Evolutionary conservation across 2,797 vertebrate genomes (phyloP).

Genomic region (Mastacembelus armatus): DNA sequence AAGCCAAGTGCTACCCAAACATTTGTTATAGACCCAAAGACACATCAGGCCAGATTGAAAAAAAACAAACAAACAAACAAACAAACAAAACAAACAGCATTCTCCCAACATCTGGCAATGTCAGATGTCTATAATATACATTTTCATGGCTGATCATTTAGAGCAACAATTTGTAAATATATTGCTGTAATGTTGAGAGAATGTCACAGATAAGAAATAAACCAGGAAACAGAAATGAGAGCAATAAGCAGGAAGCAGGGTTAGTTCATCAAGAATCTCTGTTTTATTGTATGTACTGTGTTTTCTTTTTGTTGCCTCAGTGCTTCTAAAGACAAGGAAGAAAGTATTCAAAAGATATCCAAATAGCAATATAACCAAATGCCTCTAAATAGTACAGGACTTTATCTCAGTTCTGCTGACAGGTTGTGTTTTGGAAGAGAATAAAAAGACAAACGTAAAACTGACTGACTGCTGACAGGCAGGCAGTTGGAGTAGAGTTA

Average conservation of each 20-base stretch:
- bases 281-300: slow-evolving; percentile 81
- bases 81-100: too few species aligned
- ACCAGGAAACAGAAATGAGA: slow-evolving; percentile 63
- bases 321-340: slow-evolving; percentile 86
- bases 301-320: slow-evolving; percentile 73
- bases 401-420: slow-evolving; percentile 72
- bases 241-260: slow-evolving; percentile 76
- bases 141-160: too few species aligned
- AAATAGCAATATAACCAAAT: slow-evolving; percentile 77
- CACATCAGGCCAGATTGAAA: slow-evolving; percentile 21
- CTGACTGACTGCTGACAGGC: slow-evolving; percentile 79
- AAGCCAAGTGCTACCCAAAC: slow-evolving; percentile 44
- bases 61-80: too few species aligned
- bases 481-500: slow-evolving; percentile 76
- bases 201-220: slow-evolving; percentile 45
- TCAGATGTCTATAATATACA: too few species aligned
- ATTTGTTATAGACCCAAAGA: slow-evolving; percentile 32
- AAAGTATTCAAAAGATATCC: slow-evolving; percentile 81
- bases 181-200: slow-evolving; percentile 56
- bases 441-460: slow-evolving; percentile 74
- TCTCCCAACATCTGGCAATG: slow-evolving; percentile 60
- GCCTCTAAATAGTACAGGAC: slow-evolving; percentile 64
- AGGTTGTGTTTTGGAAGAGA: slow-evolving; percentile 66
- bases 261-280: slow-evolving; percentile 86
- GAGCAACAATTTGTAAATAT: background rate